phyloP scores from a whole-genome alignment of 1,140 invertebrate genomes.

The Trichogramma pretiosum region DNA sequence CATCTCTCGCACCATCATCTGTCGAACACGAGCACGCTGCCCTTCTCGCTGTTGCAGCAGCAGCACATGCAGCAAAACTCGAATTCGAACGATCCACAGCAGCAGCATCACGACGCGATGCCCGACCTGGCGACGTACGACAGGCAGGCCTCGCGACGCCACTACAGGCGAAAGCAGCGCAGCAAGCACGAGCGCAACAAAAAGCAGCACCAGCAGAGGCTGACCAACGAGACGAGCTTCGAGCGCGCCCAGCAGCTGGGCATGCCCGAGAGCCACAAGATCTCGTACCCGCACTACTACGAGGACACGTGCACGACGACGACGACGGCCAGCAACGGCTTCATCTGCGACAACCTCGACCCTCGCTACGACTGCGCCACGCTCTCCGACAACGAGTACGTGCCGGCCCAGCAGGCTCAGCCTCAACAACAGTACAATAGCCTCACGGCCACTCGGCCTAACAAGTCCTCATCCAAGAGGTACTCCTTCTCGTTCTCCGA shows the following conservation, averaged over 20 bases:
- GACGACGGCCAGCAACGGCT: conserved; percentile 27
- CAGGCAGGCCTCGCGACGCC: conserved; percentile 24
- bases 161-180: conserved; percentile 38
- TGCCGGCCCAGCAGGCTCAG: conserved; percentile 8
- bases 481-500: background rate
- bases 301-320: conserved; percentile 36
- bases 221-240: conserved; percentile 27
- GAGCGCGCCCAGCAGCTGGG: conserved; percentile 36
- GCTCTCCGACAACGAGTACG: conserved; percentile 10
- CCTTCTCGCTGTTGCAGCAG: background rate
- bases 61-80: conserved; percentile 7
- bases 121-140: conserved; percentile 15
- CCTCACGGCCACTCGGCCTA: conserved; percentile 23
- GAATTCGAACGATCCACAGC: no score
- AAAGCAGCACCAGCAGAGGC: conserved; percentile 21
- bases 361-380: conserved; percentile 17
- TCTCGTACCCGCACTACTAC: conserved; percentile 41
- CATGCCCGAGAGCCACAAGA: conserved; percentile 38
- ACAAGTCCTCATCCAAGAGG: no score
- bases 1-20: background rate
- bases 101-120: conserved; percentile 21
- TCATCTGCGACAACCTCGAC: no score
- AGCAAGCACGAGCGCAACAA: conserved; percentile 35
- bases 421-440: conserved; percentile 18
- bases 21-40: background rate